Evolutionary conservation across 2,113 vertebrate genomes (phyloP), one percentile per base, ranked within the genome.

Genomic region (Ameiurus melas): DNA sequence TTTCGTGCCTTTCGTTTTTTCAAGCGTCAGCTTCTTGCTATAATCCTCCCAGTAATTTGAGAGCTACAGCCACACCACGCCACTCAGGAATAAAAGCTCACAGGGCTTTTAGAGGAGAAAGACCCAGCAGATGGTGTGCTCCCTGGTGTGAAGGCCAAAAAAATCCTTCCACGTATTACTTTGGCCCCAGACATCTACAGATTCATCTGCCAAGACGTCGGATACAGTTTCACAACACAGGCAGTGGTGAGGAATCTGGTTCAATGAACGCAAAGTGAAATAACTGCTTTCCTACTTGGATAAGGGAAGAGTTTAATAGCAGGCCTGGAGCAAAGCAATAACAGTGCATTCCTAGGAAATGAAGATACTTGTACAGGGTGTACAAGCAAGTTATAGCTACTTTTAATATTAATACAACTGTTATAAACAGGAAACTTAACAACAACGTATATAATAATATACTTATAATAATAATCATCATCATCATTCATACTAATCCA

Each of bases 91-190:
- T 47, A 62, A 83, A 25, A 30, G 53, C 53, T 87, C 55, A 79
- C 60, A 17, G 30, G 58, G 87, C 70, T 86, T 86, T 77, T 78
- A 84, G 33, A 57, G 75, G 47, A 88, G 51, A 80, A 79, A 64
- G 47, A 70, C 58, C 33, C 43, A 80, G 83, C 87, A 88, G 79
- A 85, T 88, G 87, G 83, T 80, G 12, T 25, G 62, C 30, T 80
- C 75, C 17, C 51, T 43, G 43, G 43, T 85, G 83, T 57, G 47
- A 22, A 70, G 51, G 75, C 47, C 58, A 85, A 47, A 83, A 87
- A 83, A 87, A 85, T 88, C 60, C 51, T 80, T 77, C 39, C 51
- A 36, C n/a, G 5, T 53, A 33, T 83, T 83, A 73, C 57, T 79
- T 20, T 85, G 33, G 81, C 71, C 51, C 43, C 57, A 64, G 57